These are phyloP conservation scores for Thalpophila matura DNA, from an alignment of 2,888 invertebrate species.

Conservation along the genomic window DNA sequence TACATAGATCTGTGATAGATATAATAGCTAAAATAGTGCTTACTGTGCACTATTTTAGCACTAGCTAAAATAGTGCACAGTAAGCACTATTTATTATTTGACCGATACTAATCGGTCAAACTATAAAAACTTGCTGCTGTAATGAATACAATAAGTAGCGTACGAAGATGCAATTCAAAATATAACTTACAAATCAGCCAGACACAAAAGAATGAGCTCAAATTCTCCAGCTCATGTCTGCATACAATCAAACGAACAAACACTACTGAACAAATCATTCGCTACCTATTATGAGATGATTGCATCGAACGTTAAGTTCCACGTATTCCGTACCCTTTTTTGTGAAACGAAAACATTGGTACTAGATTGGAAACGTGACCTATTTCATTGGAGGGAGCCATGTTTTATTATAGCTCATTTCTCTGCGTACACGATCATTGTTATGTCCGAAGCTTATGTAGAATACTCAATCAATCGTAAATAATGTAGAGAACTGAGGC, in stretches of 20 bases:
- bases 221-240: conserved; percentile 19
- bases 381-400: conserved; percentile 52
- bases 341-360: conserved; percentile 54
- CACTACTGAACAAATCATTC: conserved; percentile 43
- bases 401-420: conserved; percentile 60
- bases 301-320: conserved; percentile 51
- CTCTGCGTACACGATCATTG: conserved; percentile 51
- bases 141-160: too few relatives aligned
- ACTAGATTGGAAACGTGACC: conserved; percentile 66
- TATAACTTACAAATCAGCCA: background rate
- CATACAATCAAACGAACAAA: conserved; percentile 31
- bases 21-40: too few relatives aligned
- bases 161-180: too few relatives aligned
- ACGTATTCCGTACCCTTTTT: conserved; percentile 52
- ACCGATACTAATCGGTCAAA: too few relatives aligned
- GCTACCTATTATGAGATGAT: conserved; percentile 48
- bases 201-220: conserved; percentile 3
- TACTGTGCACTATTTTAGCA: too few relatives aligned
- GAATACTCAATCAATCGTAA: conserved; percentile 55
- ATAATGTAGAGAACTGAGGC: conserved; percentile 32
- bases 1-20: too few relatives aligned
- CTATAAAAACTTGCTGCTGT: too few relatives aligned
- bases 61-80: too few relatives aligned
- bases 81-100: too few relatives aligned
- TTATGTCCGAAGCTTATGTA: conserved; percentile 48